Percentiles rank a stretch among this genome's conserved stretches.
Conservation (phyloP, 2,888 invertebrate species). For the Troilus luridus region DNA sequence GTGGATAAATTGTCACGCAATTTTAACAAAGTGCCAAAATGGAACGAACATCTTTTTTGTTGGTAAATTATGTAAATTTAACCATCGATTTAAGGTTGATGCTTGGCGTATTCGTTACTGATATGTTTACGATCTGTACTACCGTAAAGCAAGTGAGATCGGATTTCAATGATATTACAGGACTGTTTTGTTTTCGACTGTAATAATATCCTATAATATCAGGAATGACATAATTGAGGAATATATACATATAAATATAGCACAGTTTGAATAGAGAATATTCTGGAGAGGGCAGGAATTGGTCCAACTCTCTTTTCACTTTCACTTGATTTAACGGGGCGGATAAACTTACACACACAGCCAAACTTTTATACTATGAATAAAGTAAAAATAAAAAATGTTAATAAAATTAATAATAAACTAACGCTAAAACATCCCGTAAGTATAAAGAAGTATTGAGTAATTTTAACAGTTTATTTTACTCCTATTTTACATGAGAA, state of each 20-base stretch:
- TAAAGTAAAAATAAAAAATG: too few species aligned
- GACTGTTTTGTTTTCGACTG: not conserved
- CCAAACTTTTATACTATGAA: too few species aligned
- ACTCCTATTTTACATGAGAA: too few species aligned
- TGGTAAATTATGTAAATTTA: not conserved
- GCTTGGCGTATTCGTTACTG: not conserved
- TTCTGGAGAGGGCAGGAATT: not conserved
- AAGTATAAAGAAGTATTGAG: too few species aligned
- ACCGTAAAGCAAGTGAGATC: not conserved
- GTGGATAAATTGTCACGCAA: not conserved
- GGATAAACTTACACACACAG: not conserved
- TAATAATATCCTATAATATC: not conserved
- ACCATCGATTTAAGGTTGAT: not conserved
- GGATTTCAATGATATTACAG: not conserved
- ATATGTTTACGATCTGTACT: not conserved
- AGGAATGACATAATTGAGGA: not conserved
- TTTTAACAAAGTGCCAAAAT: not conserved
- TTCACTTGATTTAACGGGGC: not conserved
- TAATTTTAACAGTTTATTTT: too few species aligned
- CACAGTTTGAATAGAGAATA: not conserved
- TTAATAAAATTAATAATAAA: too few species aligned
- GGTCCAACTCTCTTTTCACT: not conserved
- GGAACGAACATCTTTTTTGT: not conserved
- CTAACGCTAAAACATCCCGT: too few species aligned
- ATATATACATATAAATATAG: not conserved